Base-by-base conservation (phyloP, 2,888 invertebrate species). In the Eristalinus sepulchralis region DNA sequence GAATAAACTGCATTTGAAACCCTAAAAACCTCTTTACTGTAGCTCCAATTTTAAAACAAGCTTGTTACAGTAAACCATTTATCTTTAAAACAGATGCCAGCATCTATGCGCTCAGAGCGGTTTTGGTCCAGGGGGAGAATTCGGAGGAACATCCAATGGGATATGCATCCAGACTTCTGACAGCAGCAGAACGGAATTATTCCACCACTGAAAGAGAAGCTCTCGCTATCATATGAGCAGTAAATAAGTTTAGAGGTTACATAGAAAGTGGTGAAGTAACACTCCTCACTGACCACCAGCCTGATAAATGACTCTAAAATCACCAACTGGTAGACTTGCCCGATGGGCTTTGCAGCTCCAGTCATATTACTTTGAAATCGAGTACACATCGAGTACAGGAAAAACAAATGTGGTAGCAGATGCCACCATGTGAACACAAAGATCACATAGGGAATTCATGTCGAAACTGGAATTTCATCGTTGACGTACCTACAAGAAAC, bases 181-280 rank as follows among this genome's bases (percentile, higher is more conserved):
- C 78, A 1, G 8, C 64, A 13, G 89, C 90, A 2, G 92, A 93
- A 86, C 76, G 81, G 0, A 92, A 92, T 36, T 93, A 93, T 59
- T 88, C 90, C 0, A 91, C 91, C 0, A 92, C 91, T 0, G 93
- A 93, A 83, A 89, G 91, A 11, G 27, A 27, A 59, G 79, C 71
- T 3, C 17, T 71, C 10, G 79, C 53, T 11, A 62, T 77, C 47
- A 47, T 67, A 0, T 59, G 76, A 60, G 55, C 68, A 2, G 62
- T 68, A 1, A 73, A 57, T 20, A 73, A 64, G 27, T 75, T 75
- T 53, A 39, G 67, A 10, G 60, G 67, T 0, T 72, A 79, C 39
- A 72, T 27, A 27, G 27, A 27, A 5, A 70, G 57, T 2, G 36
- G 68, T 9, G 68, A 79, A 75, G 36, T 79, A 10, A 84, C 24